These are phyloP conservation scores for Plebejus anna DNA, from an alignment of 2,888 invertebrate genomes.

Conservation along the genomic window DNA sequence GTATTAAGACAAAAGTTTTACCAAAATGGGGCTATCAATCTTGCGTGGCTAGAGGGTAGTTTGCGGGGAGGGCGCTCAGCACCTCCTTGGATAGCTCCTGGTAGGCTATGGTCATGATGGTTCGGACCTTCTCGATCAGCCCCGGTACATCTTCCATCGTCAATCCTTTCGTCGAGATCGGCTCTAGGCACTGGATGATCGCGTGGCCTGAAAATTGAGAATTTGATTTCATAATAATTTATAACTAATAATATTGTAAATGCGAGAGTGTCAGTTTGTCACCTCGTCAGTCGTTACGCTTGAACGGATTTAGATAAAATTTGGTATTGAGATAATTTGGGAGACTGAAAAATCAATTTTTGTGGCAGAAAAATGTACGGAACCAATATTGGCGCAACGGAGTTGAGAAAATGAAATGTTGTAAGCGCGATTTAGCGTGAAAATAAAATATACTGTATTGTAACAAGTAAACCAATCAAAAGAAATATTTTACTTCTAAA, in stretches of 20 bases:
- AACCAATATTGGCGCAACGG: too few species aligned
- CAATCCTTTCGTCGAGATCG: constrained; percentile 72
- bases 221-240: constrained; percentile 7
- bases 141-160: constrained; percentile 73
- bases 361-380: neutral
- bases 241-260: too few species aligned
- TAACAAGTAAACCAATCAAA: too few species aligned
- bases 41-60: constrained; percentile 69
- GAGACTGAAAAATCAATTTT: neutral
- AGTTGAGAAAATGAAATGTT: too few species aligned
- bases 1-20: neutral
- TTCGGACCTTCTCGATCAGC: constrained; percentile 67
- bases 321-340: neutral
- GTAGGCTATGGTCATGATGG: constrained; percentile 73
- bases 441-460: too few species aligned
- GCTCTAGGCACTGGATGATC: constrained; percentile 75
- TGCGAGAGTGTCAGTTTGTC: too few species aligned
- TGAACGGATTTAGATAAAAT: neutral
- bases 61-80: constrained; percentile 62
- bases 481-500: too few species aligned
- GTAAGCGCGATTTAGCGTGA: too few species aligned
- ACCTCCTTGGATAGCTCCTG: constrained; percentile 74
- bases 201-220: constrained; percentile 68
- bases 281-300: too few species aligned
- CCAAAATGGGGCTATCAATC: constrained; percentile 44